Evolutionary conservation across 64 coral and sea anemone species (phyloP).

Genomic region (Actinia equina): DNA sequence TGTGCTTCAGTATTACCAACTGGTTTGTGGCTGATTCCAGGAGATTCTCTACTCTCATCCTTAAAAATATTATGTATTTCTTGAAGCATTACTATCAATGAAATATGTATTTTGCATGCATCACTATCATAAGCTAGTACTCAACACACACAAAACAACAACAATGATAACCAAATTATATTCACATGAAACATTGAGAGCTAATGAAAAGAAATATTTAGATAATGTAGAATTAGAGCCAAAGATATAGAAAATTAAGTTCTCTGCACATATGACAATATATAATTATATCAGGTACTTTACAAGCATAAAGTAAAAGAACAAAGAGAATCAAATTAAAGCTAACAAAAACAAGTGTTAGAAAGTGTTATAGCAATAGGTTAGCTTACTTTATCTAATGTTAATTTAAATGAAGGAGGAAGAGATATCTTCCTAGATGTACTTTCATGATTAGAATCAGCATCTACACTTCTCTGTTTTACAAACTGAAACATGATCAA

Average conservation of each 20-base stretch:
- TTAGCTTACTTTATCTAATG: slow-evolving; percentile 23
- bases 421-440: slow-evolving; percentile 34
- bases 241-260: no score
- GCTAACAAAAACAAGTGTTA: background rate
- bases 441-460: background rate
- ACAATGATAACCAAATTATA: no score
- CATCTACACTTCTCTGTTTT: slow-evolving; percentile 3
- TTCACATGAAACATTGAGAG: no score
- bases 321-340: background rate
- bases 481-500: slow-evolving; percentile 28
- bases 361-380: background rate
- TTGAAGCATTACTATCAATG: no score
- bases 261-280: no score
- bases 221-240: no score
- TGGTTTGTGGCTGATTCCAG: slow-evolving; percentile 70
- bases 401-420: slow-evolving; percentile 37
- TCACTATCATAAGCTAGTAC: no score
- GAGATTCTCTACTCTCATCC: slow-evolving; percentile 72
- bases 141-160: no score
- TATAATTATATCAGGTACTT: background rate
- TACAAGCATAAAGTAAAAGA: background rate
- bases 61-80: background rate
- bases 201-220: no score
- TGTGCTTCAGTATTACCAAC: slow-evolving; percentile 88
- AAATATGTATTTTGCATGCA: no score